Base-by-base conservation (phyloP, 1,140 invertebrate species). In the Triops cancriformis region DNA sequence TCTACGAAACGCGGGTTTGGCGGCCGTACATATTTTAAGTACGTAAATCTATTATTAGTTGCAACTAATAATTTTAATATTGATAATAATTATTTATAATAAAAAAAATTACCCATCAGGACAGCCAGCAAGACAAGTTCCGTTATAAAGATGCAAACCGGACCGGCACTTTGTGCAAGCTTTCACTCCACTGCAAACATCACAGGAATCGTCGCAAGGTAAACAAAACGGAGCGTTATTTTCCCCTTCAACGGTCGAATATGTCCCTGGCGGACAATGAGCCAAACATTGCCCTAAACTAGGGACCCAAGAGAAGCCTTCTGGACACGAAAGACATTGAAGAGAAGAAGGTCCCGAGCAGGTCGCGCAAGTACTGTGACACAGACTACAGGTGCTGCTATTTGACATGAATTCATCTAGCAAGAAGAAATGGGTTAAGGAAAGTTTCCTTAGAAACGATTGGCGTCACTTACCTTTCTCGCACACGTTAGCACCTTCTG, bases 161-260 rank as follows among this genome's bases (percentile, higher is more conserved):
- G 88, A 87, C 18, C 88, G 87, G 82, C 94, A 95, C 2, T 89
- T 86, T 1, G 91, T 93, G 81, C 94, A 95, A 80, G 93, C 93
- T 64, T 90, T 86, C 77, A 90, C 87, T 0, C 91, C 91, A 1
- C 89, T 88, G 82, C 93, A 95, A 26, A 89, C 89, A 0, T 88
- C 87, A 83, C 93, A 95, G 0, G 92, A 91, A 81, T 93, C 91
- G 45, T 92, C 81, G 82, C 93, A 95, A 1, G 90, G 91, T 1
- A 89, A 86, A 82, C 93, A 94, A 1, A 89, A 83, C 14, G 77
- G 90, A 89, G 77, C 89, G 86, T 84, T 81, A 4, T 42, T 28
- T 73, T 12, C 12, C 28, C 28, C 73, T 28, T 31, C 26, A 27
- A 18, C 51, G 27, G 75, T 73, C 7, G 84, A 84, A 81, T 90